Evolutionary conservation across 1,140 invertebrate species (phyloP).

Genomic region (Armadillidium nasatum): DNA sequence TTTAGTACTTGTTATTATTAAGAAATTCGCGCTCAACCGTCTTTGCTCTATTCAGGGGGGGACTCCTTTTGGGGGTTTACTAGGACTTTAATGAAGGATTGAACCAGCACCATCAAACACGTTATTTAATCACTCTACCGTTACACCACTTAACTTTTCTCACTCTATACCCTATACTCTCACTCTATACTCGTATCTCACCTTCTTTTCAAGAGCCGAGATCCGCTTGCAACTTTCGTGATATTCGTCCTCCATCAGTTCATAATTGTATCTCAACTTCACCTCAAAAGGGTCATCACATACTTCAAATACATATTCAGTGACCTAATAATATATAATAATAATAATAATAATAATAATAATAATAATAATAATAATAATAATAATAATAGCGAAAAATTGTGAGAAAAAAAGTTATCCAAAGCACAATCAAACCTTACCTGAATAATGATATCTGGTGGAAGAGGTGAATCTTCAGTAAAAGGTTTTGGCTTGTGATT

Average conservation of each 20-base stretch:
- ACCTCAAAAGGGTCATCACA: conserved; percentile 98
- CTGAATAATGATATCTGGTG: conserved; percentile 81
- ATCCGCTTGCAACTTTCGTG: conserved; percentile 89
- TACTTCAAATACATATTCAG: conserved; percentile 63
- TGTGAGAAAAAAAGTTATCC: no score
- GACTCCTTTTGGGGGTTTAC: no score
- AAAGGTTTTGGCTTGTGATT: conserved; percentile 65
- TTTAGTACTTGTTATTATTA: no score
- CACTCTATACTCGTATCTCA: conserved; percentile 48
- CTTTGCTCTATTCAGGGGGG: no score
- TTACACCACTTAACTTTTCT: conserved; percentile 62
- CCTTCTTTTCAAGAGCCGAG: conserved; percentile 82
- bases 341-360: conserved; percentile 18
- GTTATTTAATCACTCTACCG: conserved; percentile 62
- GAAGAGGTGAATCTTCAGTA: conserved; percentile 63
- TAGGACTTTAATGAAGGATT: no score
- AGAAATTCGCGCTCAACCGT: no score
- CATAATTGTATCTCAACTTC: conserved; percentile 90
- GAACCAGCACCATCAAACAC: no score
- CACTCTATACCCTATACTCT: background rate
- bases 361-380: conserved; percentile 17
- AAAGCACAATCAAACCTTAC: conserved; percentile 51
- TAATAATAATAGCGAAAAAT: conserved; percentile 18
- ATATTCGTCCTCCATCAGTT: conserved; percentile 91
- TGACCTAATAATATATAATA: conserved; percentile 19